Evolutionary conservation across 2,888 invertebrate genomes (phyloP).

Genomic region (Neria commutata): DNA sequence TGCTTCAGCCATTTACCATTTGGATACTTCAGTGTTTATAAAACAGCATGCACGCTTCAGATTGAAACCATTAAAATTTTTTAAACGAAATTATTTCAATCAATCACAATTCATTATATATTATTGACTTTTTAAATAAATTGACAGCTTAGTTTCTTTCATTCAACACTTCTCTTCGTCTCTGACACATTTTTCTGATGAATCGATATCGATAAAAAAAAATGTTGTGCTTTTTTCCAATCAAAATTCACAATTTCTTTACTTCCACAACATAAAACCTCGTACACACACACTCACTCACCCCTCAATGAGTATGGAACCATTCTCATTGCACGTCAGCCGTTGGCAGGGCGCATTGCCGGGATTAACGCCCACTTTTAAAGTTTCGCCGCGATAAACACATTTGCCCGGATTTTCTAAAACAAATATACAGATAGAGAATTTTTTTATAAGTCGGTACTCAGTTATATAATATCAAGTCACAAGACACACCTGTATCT

Average conservation of each 20-base stretch:
- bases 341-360: conserved; percentile 55
- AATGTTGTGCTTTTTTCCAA: no score
- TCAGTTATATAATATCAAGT: not conserved
- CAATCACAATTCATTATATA: not conserved
- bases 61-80: no score
- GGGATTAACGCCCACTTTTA: conserved; percentile 46
- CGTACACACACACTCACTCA: conserved; percentile 38
- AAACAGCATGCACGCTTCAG: no score
- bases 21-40: no score
- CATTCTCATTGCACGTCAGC: conserved; percentile 52
- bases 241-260: no score
- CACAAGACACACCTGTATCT: conserved; percentile 43
- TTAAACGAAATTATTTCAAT: not conserved
- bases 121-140: not conserved
- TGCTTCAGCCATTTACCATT: no score
- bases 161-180: no score
- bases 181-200: no score
- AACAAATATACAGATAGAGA: conserved; percentile 6
- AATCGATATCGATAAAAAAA: no score
- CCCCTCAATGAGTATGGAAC: conserved; percentile 56
- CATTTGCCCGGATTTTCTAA: conserved; percentile 52
- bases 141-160: not conserved
- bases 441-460: no score
- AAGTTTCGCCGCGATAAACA: conserved; percentile 50
- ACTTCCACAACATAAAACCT: no score